phyloP scores from a whole-genome alignment of 1,140 invertebrate species.

The Caenorhabditis remanei region DNA sequence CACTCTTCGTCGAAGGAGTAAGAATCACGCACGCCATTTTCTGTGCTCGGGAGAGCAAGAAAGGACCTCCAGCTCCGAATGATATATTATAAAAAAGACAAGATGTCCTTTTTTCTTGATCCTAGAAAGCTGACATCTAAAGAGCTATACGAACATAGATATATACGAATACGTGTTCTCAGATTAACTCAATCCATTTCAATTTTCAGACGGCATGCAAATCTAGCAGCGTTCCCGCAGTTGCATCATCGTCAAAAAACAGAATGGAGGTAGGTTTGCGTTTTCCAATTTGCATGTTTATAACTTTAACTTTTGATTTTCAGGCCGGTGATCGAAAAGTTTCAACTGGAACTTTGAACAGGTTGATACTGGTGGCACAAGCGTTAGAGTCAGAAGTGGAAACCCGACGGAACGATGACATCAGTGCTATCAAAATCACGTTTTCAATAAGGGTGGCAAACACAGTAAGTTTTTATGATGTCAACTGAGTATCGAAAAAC shows the following conservation, averaged over 20 bases:
- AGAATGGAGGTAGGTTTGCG: slow-evolving; percentile 24
- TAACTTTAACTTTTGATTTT: neutral
- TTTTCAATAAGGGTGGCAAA: slow-evolving; percentile 73
- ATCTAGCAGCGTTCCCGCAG: slow-evolving; percentile 25
- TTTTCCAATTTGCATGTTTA: neutral
- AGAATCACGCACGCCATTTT: slow-evolving; percentile 3
- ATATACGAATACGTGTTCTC: neutral
- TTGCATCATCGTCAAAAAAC: slow-evolving; percentile 13
- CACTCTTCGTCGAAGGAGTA: neutral
- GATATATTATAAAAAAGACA: slow-evolving; percentile 5
- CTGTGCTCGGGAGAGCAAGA: neutral
- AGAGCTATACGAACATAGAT: neutral
- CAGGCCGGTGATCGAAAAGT: slow-evolving; percentile 67
- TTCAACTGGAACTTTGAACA: slow-evolving; percentile 75
- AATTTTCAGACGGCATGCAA: slow-evolving; percentile 46
- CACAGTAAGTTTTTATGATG: slow-evolving; percentile 66
- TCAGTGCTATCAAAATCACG: slow-evolving; percentile 73
- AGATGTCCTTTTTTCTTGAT: neutral
- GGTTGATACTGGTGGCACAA: slow-evolving; percentile 75
- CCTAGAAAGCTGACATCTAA: neutral
- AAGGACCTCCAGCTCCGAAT: neutral
- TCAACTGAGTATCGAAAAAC: neutral
- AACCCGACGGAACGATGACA: slow-evolving; percentile 70
- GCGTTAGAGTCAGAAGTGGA: slow-evolving; percentile 75
- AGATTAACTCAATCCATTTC: neutral